Evolutionary conservation across 2,797 vertebrate genomes (phyloP), one percentile per base, ranked within the genome.

Genomic region (Leucoraja ocellata): DNA sequence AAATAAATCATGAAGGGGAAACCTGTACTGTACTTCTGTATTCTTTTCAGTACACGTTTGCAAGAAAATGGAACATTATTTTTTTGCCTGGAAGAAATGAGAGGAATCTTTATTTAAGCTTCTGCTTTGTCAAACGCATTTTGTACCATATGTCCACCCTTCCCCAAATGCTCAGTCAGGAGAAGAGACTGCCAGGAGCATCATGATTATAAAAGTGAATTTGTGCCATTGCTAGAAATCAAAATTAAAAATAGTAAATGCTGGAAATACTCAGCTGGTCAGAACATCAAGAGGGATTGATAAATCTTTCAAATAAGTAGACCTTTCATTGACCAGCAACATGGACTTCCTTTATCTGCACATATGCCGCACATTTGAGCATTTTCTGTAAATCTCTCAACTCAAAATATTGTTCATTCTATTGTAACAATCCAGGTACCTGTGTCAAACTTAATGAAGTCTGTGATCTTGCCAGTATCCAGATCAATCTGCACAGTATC

Each of bases 381-480:
- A 74, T 74, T 74, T 74, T 74, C 71, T 74, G 4, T 25, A 25
- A 74, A n/a, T 8, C 13, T 88, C 32, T 63, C 16, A 65, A 65
- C 58, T n/a, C 58, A 63, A 65, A 14, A 61, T n/a, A 63, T n/a
- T 63, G n/a, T 65, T 14, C 28, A 65, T 18, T 32, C 23, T 2
- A 10, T 4, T 18, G 0, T 46, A 18, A 39, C 1, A 93, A 65
- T 14, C 25, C 1, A 28, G 4, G 39, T 46, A 99, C 99, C 97
- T 0, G 98, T 99, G 93, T 99, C 99, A 94, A 99, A 99, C 96
- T 99, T 99, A 96, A 99, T 99, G 96, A 98, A 98, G 32, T 99
- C 99, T 84, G 98, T 99, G 94, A 99, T 98, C 96, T 98, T 99
- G 96, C 98, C 98, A 0, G 97, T 98, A 54, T 98, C 98, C 96